Percentiles rank a stretch among this genome's conserved stretches.
Conservation (phyloP, 2,797 vertebrate species). For the Rhyacichthys aspro region DNA sequence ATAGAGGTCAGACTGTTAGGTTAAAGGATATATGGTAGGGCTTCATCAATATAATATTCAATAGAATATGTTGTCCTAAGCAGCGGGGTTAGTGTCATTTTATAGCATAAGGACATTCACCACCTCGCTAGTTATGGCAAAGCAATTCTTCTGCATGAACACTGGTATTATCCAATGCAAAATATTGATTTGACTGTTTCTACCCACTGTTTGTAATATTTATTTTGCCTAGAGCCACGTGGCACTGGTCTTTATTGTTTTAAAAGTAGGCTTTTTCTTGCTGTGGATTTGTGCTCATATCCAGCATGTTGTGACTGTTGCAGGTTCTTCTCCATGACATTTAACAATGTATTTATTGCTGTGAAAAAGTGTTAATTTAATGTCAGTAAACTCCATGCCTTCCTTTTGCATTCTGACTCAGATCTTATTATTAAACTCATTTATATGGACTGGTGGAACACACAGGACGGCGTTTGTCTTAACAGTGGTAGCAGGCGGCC, state of each 20-base stretch:
- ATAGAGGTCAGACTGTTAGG: conserved; percentile 55
- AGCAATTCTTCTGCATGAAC: not conserved
- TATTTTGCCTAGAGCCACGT: too few species aligned
- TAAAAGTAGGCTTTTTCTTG: not conserved
- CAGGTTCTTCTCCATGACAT: conserved; percentile 21
- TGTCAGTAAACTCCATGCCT: conserved; percentile 49
- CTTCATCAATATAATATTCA: conserved; percentile 28
- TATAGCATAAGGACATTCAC: not conserved
- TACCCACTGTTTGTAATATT: not conserved
- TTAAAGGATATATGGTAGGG: conserved; percentile 30
- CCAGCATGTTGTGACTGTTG: conserved; percentile 1
- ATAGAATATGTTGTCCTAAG: conserved; percentile 1
- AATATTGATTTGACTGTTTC: not conserved
- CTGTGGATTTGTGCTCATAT: not conserved
- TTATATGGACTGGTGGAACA: conserved; percentile 58
- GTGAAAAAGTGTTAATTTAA: too few species aligned
- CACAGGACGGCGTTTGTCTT: conserved; percentile 44
- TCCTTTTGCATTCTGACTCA: conserved; percentile 37
- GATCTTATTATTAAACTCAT: conserved; percentile 53
- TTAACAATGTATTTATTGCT: conserved; percentile 27
- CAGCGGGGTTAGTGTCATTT: not conserved
- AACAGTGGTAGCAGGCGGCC: conserved; percentile 57
- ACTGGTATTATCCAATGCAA: conserved; percentile 1
- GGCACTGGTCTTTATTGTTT: not conserved
- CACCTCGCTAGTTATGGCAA: not conserved